These are phyloP conservation scores for Empidonax alnorum DNA, from an alignment of 2,113 vertebrate genomes.

Conservation along the genomic window DNA sequence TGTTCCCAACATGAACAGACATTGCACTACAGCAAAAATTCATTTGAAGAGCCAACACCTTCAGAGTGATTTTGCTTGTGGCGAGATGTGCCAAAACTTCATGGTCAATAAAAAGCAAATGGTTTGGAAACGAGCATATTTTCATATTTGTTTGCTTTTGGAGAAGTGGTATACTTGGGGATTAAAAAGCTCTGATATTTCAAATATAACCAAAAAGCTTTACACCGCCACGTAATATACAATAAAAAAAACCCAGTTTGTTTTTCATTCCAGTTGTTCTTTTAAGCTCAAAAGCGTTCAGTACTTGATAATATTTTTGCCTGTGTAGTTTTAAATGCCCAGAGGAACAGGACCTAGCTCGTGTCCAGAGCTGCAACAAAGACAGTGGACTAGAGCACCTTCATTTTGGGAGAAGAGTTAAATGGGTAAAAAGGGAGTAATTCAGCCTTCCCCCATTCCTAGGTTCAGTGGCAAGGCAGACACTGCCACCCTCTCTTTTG, in stretches of 20 bases:
- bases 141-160: slow-evolving; percentile 25
- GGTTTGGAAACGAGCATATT: background rate
- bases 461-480: background rate
- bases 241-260: background rate
- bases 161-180: background rate
- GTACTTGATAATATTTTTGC: background rate
- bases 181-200: background rate
- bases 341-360: background rate
- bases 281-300: background rate
- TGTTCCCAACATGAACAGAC: background rate
- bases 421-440: background rate
- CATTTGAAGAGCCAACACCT: background rate
- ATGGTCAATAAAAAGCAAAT: slow-evolving; percentile 38
- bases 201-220: background rate
- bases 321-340: background rate
- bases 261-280: background rate
- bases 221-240: background rate
- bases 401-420: background rate
- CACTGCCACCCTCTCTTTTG: background rate
- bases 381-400: background rate
- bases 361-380: background rate
- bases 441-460: background rate
- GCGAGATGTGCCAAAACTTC: background rate
- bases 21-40: background rate
- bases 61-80: slow-evolving; percentile 13